These are phyloP conservation scores for Gadopsis marmoratus DNA, from an alignment of 2,797 vertebrate genomes.

Conservation along the genomic window DNA sequence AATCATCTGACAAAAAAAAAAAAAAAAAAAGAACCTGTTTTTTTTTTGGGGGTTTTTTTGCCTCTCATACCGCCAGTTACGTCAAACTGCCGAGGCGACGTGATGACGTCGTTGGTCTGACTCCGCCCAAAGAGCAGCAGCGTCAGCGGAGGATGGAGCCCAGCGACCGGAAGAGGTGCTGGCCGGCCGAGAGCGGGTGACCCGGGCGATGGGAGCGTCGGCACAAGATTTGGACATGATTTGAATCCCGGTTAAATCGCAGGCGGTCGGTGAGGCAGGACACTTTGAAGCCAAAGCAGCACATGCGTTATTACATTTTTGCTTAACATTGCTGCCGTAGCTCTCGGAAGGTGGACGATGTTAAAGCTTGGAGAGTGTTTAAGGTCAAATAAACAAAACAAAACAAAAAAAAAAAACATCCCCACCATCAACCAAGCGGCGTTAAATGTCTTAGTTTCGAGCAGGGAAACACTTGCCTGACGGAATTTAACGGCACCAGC, in stretches of 20 bases:
- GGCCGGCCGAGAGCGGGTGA: conserved; percentile 60
- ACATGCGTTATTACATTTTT: neutral
- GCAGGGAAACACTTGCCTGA: conserved; percentile 33
- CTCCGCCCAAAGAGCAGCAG: conserved; percentile 67
- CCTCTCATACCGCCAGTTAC: conserved; percentile 75
- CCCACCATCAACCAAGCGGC: conserved; percentile 35
- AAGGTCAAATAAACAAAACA: neutral
- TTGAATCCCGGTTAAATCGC: conserved; percentile 8
- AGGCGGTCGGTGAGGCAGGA: neutral
- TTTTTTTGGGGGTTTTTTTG: too few relatives aligned
- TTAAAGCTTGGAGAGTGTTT: conserved; percentile 45
- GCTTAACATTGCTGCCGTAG: conserved; percentile 1
- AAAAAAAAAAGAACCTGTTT: too few relatives aligned
- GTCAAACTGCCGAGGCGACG: conserved; percentile 79
- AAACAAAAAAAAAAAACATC: conserved; percentile 31
- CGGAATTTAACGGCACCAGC: conserved; percentile 59
- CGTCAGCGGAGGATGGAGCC: conserved; percentile 82
- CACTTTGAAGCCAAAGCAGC: too few relatives aligned
- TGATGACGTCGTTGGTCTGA: conserved; percentile 88
- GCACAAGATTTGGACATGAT: conserved; percentile 16
- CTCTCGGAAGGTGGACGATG: conserved; percentile 33
- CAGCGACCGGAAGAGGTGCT: conserved; percentile 69
- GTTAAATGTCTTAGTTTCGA: conserved; percentile 4
- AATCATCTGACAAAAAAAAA: neutral
- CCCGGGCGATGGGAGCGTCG: conserved; percentile 49